Base-by-base conservation (phyloP, 2,888 invertebrate genomes). In the Sphinx pinastri region DNA sequence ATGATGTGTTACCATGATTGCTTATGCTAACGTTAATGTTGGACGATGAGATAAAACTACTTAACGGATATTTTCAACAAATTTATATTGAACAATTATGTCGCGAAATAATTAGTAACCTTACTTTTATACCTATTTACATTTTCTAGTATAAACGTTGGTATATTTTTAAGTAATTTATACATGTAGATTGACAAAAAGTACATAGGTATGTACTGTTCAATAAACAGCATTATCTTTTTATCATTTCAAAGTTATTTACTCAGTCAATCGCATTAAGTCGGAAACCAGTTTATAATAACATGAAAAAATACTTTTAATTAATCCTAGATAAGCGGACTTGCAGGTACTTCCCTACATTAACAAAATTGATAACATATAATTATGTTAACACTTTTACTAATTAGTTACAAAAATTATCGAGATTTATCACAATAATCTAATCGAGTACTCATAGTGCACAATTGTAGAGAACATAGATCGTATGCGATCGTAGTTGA, bases 381-480 rank as follows among this genome's bases (percentile, higher is more conserved):
- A n/a, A 14, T 52, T 45, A 60, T 45, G n/a, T 60, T 38, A 47
- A 63, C 60, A 47, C 11, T 63, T 60, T 60, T 38, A n/a, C 16
- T 60, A 60, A 45, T 60, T 45, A 16, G 38, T 60, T 47, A n/a
- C 11, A 16, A 47, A 14, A 54, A 54, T 47, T 60, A 60, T 60
- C 47, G 16, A 45, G 11, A 47, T 60, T 2, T 25, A 13, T 19
- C 19, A 57, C 60, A n/a, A 7, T 1, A 63, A 47, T 25, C 19
- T 63, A 63, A 83, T 77, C 81, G 83, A 86, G 84, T 86, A 85
- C 80, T 76, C 78, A 86, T 47, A 47, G 38, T 38, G 1, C 38
- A 60, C 49, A 63, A 13, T 13, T 63, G 47, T 49, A 13, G 7
- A 19, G 49, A 31, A 38, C 10, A 58, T 87, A 81, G 76, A 63